Conservation (phyloP, 2,888 invertebrate species). For the Clunio marinus region DNA sequence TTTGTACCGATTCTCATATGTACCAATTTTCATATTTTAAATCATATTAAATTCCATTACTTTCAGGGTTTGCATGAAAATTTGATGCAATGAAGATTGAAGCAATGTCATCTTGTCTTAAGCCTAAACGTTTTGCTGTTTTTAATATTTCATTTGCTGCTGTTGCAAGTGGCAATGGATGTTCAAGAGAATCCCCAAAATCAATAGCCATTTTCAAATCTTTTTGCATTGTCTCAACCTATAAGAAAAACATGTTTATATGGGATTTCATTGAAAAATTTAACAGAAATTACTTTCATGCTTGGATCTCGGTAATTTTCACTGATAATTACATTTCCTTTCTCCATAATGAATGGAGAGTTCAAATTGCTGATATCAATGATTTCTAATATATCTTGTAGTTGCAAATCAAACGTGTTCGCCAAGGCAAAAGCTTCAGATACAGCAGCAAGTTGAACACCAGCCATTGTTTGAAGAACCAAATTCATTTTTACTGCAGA, state of each 20-base stretch:
- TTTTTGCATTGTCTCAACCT: conserved; percentile 82
- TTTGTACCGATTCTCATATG: too few relatives aligned
- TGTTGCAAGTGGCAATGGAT: conserved; percentile 85
- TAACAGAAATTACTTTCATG: conserved; percentile 26
- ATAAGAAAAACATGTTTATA: too few relatives aligned
- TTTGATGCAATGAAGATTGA: conserved; percentile 67
- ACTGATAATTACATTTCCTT: conserved; percentile 64
- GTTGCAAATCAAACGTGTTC: conserved; percentile 83
- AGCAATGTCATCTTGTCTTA: conserved; percentile 88
- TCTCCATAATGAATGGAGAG: conserved; percentile 76
- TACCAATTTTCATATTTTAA: too few relatives aligned
- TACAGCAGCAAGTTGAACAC: conserved; percentile 84
- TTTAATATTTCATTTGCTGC: conserved; percentile 95
- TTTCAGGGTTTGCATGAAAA: background rate
- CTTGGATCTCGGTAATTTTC: conserved; percentile 21
- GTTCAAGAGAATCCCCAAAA: conserved; percentile 84
- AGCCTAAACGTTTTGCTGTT: conserved; percentile 90
- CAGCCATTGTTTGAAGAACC: conserved; percentile 82
- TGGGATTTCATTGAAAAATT: conserved; percentile 61
- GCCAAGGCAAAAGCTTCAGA: conserved; percentile 89
- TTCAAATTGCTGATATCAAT: conserved; percentile 77
- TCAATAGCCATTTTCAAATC: conserved; percentile 84
- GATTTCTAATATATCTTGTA: conserved; percentile 85
- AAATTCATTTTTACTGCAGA: conserved; percentile 93
- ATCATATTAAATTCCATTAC: background rate